A percentile compares a stretch with the other conserved stretches of the same genome.
These are phyloP conservation scores for Hecatera dysodea DNA, from an alignment of 2,888 invertebrate species.

Conservation along the genomic window DNA sequence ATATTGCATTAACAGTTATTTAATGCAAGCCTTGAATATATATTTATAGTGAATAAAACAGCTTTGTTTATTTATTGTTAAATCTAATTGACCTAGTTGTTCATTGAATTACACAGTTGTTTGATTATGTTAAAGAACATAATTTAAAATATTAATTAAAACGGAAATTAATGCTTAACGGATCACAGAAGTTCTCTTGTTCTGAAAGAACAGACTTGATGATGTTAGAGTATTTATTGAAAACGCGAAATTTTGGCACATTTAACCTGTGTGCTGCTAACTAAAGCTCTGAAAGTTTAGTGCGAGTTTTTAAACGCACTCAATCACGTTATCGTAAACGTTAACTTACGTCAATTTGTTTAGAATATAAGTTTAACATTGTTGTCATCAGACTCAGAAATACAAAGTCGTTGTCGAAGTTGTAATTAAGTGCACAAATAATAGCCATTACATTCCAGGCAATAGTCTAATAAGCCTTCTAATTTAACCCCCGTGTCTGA, in stretches of 20 bases:
- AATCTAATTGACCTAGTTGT: conserved; percentile 22
- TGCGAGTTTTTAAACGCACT: too few species aligned
- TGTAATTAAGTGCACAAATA: neutral
- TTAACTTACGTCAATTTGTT: too few species aligned
- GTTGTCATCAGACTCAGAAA: too few species aligned
- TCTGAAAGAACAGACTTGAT: neutral
- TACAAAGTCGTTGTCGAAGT: too few species aligned
- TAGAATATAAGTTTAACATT: too few species aligned
- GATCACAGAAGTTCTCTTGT: neutral
- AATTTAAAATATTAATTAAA: conserved; percentile 14
- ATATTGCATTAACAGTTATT: conserved; percentile 24
- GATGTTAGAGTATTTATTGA: neutral
- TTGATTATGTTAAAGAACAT: conserved; percentile 4
- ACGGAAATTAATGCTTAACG: neutral
- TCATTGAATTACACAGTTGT: conserved; percentile 23
- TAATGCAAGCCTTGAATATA: conserved; percentile 31
- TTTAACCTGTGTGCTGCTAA: neutral
- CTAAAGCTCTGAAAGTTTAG: neutral
- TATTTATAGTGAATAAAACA: conserved; percentile 9
- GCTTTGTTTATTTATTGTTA: conserved; percentile 22
- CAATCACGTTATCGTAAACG: too few species aligned
- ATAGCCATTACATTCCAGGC: neutral
- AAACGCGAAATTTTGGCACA: neutral
- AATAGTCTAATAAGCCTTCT: neutral
- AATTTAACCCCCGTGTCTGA: neutral